These are phyloP conservation scores for Casuarius casuarius DNA, from an alignment of 2,113 vertebrate genomes.

Conservation along the genomic window DNA sequence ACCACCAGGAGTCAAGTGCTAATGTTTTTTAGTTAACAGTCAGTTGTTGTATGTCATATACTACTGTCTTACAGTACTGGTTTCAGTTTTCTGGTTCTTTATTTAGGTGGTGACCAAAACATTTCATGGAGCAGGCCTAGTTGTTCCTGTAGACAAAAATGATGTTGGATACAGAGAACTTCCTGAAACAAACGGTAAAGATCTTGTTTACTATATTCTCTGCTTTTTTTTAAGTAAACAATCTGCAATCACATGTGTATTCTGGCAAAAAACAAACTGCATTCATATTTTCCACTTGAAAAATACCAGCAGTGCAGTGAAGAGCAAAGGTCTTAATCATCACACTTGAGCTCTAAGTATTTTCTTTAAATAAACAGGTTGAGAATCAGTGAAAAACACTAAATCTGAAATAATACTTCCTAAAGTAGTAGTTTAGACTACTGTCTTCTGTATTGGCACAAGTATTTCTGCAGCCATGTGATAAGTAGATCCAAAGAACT, in stretches of 20 bases:
- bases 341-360: neutral
- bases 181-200: slow-evolving; percentile 91
- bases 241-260: neutral
- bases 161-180: slow-evolving; percentile 96
- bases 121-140: slow-evolving; percentile 92
- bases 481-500: neutral
- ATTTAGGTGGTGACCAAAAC: slow-evolving; percentile 92
- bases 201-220: neutral
- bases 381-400: neutral
- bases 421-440: neutral
- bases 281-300: neutral
- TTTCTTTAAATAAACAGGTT: neutral
- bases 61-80: fast-evolving
- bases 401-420: neutral
- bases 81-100: neutral
- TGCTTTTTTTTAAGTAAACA: neutral
- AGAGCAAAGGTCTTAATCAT: neutral
- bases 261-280: neutral
- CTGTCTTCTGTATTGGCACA: neutral
- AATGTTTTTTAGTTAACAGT: neutral
- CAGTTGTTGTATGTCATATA: neutral
- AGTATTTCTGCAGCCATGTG: neutral
- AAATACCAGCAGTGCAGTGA: neutral
- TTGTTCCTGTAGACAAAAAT: slow-evolving; percentile 95
- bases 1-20: neutral